These are phyloP conservation scores for Xenopus borealis DNA, from an alignment of 2,113 vertebrate genomes.

Conservation along the genomic window DNA sequence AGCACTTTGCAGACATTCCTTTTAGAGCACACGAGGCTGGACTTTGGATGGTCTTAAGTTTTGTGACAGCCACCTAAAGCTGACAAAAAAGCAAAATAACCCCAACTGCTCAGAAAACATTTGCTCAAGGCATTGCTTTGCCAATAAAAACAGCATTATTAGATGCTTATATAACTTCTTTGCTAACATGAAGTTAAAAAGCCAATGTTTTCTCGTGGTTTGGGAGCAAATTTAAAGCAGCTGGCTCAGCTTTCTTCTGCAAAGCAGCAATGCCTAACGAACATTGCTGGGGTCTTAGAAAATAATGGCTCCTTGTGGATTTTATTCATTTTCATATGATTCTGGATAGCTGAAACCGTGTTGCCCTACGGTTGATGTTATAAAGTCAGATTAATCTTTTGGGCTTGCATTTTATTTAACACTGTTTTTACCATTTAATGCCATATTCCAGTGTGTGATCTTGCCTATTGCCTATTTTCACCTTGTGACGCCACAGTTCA, in stretches of 20 bases:
- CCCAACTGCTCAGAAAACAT: conserved; percentile 14
- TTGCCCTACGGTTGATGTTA: too few species aligned
- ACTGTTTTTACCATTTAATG: too few species aligned
- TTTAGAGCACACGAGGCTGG: background rate
- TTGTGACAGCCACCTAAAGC: conserved; percentile 4
- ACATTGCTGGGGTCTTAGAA: background rate
- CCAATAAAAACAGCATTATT: conserved; percentile 31
- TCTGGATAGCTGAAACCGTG: too few species aligned
- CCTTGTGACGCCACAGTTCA: too few species aligned
- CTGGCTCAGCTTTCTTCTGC: conserved; percentile 2
- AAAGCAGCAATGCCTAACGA: background rate
- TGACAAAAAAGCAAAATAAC: conserved; percentile 9
- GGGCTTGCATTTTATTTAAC: too few species aligned
- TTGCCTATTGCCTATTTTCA: too few species aligned
- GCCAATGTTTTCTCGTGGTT: conserved; percentile 10
- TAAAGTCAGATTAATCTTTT: too few species aligned
- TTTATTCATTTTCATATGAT: too few species aligned
- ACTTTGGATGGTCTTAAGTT: background rate
- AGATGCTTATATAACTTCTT: conserved; percentile 12
- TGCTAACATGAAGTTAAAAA: conserved; percentile 22
- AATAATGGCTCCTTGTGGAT: background rate
- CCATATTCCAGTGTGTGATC: too few species aligned
- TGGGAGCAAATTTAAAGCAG: conserved; percentile 22
- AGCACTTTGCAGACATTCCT: background rate
- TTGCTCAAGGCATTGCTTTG: conserved; percentile 19